Conservation (phyloP, 2,797 vertebrate genomes). For the Euthynnus affinis region DNA sequence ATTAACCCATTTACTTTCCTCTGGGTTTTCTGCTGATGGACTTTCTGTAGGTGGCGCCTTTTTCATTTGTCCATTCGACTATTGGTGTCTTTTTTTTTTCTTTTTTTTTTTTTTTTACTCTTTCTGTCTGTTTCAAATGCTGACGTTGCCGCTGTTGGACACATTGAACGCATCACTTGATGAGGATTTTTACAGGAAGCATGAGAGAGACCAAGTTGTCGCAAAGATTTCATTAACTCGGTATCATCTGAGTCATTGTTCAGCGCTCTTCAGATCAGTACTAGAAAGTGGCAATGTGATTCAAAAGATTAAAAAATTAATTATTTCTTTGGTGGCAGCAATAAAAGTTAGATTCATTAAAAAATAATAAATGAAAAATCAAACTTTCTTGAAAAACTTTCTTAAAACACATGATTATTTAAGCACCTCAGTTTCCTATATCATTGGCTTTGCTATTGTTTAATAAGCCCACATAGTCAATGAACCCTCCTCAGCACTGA, state of each 20-base stretch:
- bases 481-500: constrained; percentile 18
- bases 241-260: not conserved
- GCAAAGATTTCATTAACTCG: not conserved
- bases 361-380: not conserved
- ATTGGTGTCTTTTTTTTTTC: not conserved
- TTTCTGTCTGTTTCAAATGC: not conserved
- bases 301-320: not conserved
- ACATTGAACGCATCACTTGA: too few relatives aligned
- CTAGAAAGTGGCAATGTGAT: not conserved
- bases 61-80: constrained; percentile 3
- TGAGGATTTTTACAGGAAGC: not conserved
- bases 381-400: not conserved
- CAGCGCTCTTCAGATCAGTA: not conserved
- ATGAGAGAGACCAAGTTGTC: not conserved
- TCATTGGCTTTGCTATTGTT: not conserved
- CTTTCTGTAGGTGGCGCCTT: constrained; percentile 14
- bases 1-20: not conserved
- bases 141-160: too few relatives aligned
- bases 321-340: constrained; percentile 1
- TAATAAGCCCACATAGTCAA: not conserved
- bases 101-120: not conserved
- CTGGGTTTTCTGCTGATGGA: not conserved
- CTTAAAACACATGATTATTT: not conserved
- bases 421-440: not conserved
- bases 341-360: constrained; percentile 17